Evolutionary conservation across 2,797 vertebrate genomes (phyloP).

Genomic region (Pipistrellus nathusii): DNA sequence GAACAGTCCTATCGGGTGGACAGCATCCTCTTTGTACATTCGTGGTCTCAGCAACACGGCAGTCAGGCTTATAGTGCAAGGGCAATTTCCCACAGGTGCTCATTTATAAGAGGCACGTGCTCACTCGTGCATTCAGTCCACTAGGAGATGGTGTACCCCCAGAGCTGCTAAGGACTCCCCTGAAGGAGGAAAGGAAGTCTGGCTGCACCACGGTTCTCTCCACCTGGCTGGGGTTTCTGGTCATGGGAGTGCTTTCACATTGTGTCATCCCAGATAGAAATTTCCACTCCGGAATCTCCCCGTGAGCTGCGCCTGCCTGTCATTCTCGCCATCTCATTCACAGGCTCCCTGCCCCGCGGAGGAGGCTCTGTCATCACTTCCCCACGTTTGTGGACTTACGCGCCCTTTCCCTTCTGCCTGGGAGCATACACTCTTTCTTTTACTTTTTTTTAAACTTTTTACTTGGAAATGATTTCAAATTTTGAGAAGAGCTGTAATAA

Average conservation of each 20-base stretch:
- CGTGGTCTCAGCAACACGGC: background rate
- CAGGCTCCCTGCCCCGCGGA: fast-evolving
- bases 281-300: conserved; percentile 47
- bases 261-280: background rate
- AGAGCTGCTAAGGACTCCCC: background rate
- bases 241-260: conserved; percentile 13
- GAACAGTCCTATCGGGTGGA: background rate
- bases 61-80: background rate
- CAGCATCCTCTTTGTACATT: background rate
- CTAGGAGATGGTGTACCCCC: fast-evolving
- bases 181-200: background rate
- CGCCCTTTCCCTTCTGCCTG: background rate
- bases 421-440: background rate
- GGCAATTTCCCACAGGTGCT: background rate
- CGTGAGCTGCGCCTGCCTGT: background rate
- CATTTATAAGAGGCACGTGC: fast-evolving
- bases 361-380: too few relatives aligned
- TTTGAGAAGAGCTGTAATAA: background rate
- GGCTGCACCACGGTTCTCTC: fast-evolving
- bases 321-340: background rate
- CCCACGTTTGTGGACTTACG: background rate
- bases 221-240: background rate
- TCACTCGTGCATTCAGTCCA: background rate
- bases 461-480: background rate
- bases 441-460: background rate